Evolutionary conservation across 2,888 invertebrate genomes (phyloP).

Genomic region (Leptothorax acervorum): DNA sequence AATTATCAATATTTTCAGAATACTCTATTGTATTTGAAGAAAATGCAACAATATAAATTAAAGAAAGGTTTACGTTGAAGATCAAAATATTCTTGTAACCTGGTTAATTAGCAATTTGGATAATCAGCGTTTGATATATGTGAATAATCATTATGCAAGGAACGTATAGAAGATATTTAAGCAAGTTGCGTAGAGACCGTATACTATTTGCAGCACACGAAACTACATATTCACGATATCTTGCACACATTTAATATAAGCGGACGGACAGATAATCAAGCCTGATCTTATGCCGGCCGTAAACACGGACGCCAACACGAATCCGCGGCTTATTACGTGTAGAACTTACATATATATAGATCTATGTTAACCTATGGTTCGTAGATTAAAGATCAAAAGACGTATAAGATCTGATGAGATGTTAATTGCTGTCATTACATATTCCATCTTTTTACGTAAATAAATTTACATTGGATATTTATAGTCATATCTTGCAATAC

Average conservation of each 20-base stretch:
- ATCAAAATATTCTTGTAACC: not conserved
- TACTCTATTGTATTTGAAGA: not conserved
- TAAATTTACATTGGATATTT: not conserved
- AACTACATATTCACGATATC: conserved; percentile 1
- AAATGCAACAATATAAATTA: not conserved
- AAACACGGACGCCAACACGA: not conserved
- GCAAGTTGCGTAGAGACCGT: not conserved
- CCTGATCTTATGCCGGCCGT: not conserved
- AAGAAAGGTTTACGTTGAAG: not conserved
- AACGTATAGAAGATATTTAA: not conserved
- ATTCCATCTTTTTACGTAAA: not conserved
- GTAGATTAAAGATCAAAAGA: conserved; percentile 36
- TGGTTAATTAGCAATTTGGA: conserved; percentile 6
- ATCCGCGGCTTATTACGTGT: conserved; percentile 25
- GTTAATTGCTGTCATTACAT: not conserved
- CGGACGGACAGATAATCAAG: conserved; percentile 30
- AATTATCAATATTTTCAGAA: not conserved
- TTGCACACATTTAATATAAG: conserved; percentile 23
- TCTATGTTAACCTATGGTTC: conserved; percentile 11
- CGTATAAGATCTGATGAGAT: conserved; percentile 14
- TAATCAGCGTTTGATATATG: not conserved
- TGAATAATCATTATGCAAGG: conserved; percentile 4
- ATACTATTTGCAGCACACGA: not conserved
- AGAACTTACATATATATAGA: conserved; percentile 14
- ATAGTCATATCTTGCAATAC: not conserved